Conservation (phyloP, 2,888 invertebrate genomes). For the Napeogenes sylphis region DNA sequence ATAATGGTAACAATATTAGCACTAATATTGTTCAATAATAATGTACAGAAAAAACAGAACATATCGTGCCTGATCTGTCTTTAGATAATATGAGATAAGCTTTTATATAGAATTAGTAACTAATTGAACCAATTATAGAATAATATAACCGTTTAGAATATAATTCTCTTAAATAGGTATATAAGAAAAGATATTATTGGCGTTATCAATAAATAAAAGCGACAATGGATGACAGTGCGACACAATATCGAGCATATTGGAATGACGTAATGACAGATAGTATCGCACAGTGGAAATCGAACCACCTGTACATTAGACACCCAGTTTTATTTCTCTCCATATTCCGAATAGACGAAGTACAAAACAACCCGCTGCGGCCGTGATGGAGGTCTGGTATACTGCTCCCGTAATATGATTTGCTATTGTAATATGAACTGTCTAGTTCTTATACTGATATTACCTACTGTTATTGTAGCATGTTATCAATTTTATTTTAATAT, state of each 20-base stretch:
- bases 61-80: no score
- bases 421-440: slow-evolving; percentile 20
- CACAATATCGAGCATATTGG: slow-evolving; percentile 45
- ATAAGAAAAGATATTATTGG: slow-evolving; percentile 15
- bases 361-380: slow-evolving; percentile 63
- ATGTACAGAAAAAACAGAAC: no score
- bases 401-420: not conserved
- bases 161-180: no score
- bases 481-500: no score
- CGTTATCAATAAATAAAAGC: slow-evolving; percentile 43
- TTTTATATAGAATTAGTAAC: no score
- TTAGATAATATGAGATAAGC: no score
- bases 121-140: no score
- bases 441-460: not conserved
- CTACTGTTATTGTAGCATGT: not conserved
- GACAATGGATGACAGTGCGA: slow-evolving; percentile 44
- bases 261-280: slow-evolving; percentile 59
- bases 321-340: slow-evolving; percentile 57
- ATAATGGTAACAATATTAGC: no score
- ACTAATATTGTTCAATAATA: no score
- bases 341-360: slow-evolving; percentile 48
- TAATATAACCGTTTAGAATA: no score
- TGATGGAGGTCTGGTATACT: slow-evolving; percentile 44
- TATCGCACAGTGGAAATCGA: slow-evolving; percentile 52
- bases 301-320: slow-evolving; percentile 40